Evolutionary conservation across 2,888 invertebrate genomes (phyloP).

Genomic region (Caradrina clavipalpis): DNA sequence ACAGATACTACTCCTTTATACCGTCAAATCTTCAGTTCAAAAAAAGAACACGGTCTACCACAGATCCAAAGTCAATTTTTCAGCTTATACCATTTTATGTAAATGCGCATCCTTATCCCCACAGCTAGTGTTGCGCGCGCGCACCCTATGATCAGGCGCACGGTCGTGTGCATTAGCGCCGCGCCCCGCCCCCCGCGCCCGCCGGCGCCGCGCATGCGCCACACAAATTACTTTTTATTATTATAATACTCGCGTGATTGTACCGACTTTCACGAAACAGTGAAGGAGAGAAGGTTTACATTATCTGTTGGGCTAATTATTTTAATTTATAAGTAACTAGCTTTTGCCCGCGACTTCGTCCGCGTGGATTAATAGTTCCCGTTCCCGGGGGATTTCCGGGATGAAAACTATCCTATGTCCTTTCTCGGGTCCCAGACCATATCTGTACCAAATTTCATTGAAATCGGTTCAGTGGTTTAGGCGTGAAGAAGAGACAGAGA

Average conservation of each 20-base stretch:
- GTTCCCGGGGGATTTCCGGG: too few species aligned
- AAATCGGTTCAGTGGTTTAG: too few species aligned
- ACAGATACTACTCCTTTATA: too few species aligned
- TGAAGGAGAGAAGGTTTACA: conserved; percentile 24
- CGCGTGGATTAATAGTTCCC: too few species aligned
- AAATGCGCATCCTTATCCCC: conserved; percentile 35
- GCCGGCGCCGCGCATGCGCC: conserved; percentile 65
- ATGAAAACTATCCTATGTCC: too few species aligned
- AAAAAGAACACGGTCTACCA: not conserved
- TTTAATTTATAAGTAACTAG: too few species aligned
- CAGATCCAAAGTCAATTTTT: not conserved
- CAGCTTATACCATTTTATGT: conserved; percentile 1
- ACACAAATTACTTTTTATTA: conserved; percentile 69
- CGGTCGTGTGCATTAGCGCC: conserved; percentile 74
- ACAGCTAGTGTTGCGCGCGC: conserved; percentile 57
- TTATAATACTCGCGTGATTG: conserved; percentile 64
- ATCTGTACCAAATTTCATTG: too few species aligned
- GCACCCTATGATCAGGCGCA: conserved; percentile 72
- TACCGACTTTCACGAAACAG: conserved; percentile 16
- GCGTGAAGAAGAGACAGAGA: too few species aligned
- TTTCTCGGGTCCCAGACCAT: too few species aligned
- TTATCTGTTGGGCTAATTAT: too few species aligned
- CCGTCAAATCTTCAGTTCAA: too few species aligned
- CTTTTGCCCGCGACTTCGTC: too few species aligned
- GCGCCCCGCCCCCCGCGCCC: conserved; percentile 32